Percentiles rank a stretch among this genome's conserved stretches.
These are phyloP conservation scores for Grallaria varia DNA, from an alignment of 2,113 vertebrate species.

Conservation along the genomic window DNA sequence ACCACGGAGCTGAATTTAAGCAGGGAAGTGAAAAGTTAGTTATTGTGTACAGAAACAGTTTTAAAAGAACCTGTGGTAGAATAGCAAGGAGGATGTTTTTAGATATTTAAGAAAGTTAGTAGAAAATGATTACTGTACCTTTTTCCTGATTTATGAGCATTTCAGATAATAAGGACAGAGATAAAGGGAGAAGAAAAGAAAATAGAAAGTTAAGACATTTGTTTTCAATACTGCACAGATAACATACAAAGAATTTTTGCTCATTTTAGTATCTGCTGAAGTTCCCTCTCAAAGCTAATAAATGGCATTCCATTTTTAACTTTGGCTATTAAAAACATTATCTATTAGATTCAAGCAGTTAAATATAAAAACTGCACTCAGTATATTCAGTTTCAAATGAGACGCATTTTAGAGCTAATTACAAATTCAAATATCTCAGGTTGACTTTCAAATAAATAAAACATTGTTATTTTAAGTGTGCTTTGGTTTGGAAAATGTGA, in stretches of 20 bases:
- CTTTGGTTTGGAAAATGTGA: slow-evolving; percentile 75
- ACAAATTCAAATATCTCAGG: slow-evolving; percentile 67
- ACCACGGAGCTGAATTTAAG: neutral
- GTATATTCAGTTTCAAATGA: slow-evolving; percentile 25
- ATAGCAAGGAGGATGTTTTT: neutral
- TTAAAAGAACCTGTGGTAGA: neutral
- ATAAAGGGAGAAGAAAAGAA: slow-evolving; percentile 60
- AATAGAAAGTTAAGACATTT: slow-evolving; percentile 58
- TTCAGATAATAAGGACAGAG: slow-evolving; percentile 61
- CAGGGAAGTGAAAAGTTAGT: neutral
- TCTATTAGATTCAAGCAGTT: slow-evolving; percentile 4
- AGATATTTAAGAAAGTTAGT: slow-evolving; percentile 40
- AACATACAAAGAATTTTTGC: slow-evolving; percentile 14
- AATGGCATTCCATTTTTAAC: neutral
- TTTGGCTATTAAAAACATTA: neutral
- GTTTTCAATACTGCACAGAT: slow-evolving; percentile 14
- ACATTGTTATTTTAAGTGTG: slow-evolving; percentile 78
- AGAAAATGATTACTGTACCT: slow-evolving; percentile 71
- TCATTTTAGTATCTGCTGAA: neutral
- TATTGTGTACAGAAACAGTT: neutral
- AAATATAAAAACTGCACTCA: slow-evolving; percentile 18
- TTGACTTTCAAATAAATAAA: slow-evolving; percentile 77
- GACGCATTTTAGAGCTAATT: slow-evolving; percentile 55
- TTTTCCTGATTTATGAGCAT: slow-evolving; percentile 70
- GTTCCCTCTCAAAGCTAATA: neutral